Evolutionary conservation across 2,797 vertebrate species (phyloP).

Genomic region (Lepus townsendii): DNA sequence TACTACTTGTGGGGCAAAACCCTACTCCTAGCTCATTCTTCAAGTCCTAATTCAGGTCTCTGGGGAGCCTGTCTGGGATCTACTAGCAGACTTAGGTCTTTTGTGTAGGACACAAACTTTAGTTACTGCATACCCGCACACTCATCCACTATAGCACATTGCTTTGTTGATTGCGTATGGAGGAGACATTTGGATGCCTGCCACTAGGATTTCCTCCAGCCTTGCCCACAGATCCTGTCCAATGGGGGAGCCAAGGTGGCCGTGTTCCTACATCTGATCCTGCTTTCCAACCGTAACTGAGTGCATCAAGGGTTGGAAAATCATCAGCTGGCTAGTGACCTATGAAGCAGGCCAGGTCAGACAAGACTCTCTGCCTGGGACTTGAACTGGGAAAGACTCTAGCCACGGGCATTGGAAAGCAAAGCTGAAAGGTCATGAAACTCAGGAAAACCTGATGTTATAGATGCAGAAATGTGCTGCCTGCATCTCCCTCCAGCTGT

Average conservation of each 20-base stretch:
- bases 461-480: background rate
- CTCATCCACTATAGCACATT: background rate
- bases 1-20: background rate
- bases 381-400: background rate
- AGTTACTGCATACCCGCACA: background rate
- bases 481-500: background rate
- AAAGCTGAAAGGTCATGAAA: background rate
- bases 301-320: background rate
- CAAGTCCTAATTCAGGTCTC: background rate
- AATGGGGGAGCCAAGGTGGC: background rate
- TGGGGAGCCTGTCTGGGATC: background rate
- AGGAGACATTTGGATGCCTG: background rate
- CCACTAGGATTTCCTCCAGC: background rate
- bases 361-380: background rate
- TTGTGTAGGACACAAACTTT: background rate
- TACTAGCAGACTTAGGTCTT: background rate
- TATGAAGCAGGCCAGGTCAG: background rate
- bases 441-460: background rate
- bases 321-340: background rate
- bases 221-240: background rate
- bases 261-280: background rate
- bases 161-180: background rate
- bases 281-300: background rate
- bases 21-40: background rate
- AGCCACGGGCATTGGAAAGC: background rate